Percentiles rank a stretch among this genome's conserved stretches.
Evolutionary conservation across 2,113 vertebrate species (phyloP).

Genomic region (Tachysurus fulvidraco): DNA sequence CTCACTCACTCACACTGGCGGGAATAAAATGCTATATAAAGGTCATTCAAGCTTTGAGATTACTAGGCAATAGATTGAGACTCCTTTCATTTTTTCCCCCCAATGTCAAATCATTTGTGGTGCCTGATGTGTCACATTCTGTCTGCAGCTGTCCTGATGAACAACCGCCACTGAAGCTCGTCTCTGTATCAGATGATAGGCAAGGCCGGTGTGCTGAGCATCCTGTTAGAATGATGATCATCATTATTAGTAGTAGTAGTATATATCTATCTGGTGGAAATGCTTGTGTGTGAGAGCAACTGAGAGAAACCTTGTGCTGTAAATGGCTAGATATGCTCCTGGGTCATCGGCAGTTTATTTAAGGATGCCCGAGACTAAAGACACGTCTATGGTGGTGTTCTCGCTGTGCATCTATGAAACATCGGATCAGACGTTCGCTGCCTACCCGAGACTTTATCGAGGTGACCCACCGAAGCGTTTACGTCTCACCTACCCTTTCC

Average conservation of each 20-base stretch:
- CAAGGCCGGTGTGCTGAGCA: constrained; percentile 10
- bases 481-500: not conserved
- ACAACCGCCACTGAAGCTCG: not conserved
- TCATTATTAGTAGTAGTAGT: not conserved
- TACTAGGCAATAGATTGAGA: constrained; percentile 23
- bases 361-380: constrained; percentile 8
- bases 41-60: constrained; percentile 37
- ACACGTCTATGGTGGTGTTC: constrained; percentile 1
- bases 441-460: constrained; percentile 31
- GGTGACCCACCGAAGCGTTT: constrained; percentile 12
- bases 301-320: constrained; percentile 39
- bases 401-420: constrained; percentile 27
- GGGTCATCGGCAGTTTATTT: constrained; percentile 19
- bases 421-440: constrained; percentile 30
- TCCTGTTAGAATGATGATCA: not conserved
- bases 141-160: not conserved
- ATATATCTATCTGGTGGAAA: constrained; percentile 32
- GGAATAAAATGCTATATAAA: constrained; percentile 35
- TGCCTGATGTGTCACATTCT: constrained; percentile 5
- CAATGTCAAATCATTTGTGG: constrained; percentile 4
- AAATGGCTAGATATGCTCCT: constrained; percentile 33
- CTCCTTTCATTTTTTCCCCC: not conserved
- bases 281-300: constrained; percentile 32
- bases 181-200: constrained; percentile 1
- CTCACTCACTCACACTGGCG: constrained; percentile 22